Percentiles rank a stretch among this genome's conserved stretches.
phyloP scores from a whole-genome alignment of 53 echinoderm and acorn worm genomes.

The Paracentrotus lividus region DNA sequence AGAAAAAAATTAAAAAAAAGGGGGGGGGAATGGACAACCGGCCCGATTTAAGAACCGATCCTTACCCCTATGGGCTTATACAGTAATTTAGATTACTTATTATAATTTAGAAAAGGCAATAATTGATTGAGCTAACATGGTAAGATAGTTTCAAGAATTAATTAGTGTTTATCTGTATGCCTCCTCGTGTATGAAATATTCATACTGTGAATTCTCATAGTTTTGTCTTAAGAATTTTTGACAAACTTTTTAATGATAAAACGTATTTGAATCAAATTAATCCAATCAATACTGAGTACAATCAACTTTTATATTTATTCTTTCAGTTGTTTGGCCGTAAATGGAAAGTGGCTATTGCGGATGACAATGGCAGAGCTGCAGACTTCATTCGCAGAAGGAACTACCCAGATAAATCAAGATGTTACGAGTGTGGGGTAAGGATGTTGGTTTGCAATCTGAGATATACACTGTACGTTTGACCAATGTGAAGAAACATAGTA shows the following conservation, averaged over 20 bases:
- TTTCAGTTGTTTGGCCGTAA: slow-evolving; percentile 95
- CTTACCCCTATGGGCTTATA: too few species aligned
- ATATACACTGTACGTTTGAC: background rate
- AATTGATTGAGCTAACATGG: background rate
- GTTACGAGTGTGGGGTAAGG: slow-evolving; percentile 98
- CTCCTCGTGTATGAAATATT: background rate
- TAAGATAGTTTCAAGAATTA: background rate
- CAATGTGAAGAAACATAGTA: too few species aligned
- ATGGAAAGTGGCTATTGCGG: slow-evolving; percentile 90
- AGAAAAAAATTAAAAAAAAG: too few species aligned
- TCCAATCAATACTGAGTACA: background rate
- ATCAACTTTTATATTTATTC: background rate
- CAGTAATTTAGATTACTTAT: too few species aligned
- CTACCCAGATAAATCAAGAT: slow-evolving; percentile 97
- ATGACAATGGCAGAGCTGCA: slow-evolving; percentile 94
- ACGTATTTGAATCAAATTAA: too few species aligned
- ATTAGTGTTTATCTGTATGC: background rate
- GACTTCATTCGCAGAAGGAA: slow-evolving; percentile 92
- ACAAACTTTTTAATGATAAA: too few species aligned
- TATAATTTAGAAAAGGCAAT: background rate
- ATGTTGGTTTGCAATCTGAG: background rate
- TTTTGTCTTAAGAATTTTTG: too few species aligned
- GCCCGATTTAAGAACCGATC: too few species aligned
- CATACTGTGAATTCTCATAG: too few species aligned
- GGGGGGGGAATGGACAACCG: too few species aligned